phyloP scores from a whole-genome alignment of 2,888 invertebrate genomes.

The Plebejus melissa region DNA sequence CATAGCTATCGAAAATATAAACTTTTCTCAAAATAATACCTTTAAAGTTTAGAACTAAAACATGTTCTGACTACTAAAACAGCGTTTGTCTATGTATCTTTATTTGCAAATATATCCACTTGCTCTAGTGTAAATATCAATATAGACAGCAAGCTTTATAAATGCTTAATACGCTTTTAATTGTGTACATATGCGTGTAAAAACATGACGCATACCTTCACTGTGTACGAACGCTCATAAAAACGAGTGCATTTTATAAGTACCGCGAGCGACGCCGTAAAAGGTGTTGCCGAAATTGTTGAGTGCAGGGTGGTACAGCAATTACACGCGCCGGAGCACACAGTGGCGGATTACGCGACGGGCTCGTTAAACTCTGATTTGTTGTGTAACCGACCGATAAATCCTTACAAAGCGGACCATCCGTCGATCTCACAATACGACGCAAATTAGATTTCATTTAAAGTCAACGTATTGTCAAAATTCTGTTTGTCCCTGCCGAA shows the following conservation, averaged over 20 bases:
- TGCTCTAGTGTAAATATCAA: background rate
- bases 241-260: slow-evolving; percentile 8
- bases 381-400: slow-evolving; percentile 76
- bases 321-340: slow-evolving; percentile 66
- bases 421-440: slow-evolving; percentile 72
- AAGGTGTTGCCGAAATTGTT: slow-evolving; percentile 25
- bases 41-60: background rate
- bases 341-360: slow-evolving; percentile 42
- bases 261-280: slow-evolving; percentile 14
- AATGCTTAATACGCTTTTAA: background rate
- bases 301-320: slow-evolving; percentile 40
- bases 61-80: background rate
- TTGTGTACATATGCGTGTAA: background rate
- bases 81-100: background rate
- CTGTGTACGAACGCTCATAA: background rate
- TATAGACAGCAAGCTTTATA: background rate
- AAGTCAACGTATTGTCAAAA: slow-evolving; percentile 74
- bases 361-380: slow-evolving; percentile 76
- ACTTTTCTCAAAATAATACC: too few relatives aligned
- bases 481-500: slow-evolving; percentile 68
- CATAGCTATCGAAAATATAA: too few relatives aligned
- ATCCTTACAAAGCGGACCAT: slow-evolving; percentile 57
- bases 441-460: slow-evolving; percentile 77
- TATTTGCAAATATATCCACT: background rate
- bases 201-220: background rate